phyloP scores from a whole-genome alignment of 2,888 invertebrate species.

The Leucoptera coffeella region DNA sequence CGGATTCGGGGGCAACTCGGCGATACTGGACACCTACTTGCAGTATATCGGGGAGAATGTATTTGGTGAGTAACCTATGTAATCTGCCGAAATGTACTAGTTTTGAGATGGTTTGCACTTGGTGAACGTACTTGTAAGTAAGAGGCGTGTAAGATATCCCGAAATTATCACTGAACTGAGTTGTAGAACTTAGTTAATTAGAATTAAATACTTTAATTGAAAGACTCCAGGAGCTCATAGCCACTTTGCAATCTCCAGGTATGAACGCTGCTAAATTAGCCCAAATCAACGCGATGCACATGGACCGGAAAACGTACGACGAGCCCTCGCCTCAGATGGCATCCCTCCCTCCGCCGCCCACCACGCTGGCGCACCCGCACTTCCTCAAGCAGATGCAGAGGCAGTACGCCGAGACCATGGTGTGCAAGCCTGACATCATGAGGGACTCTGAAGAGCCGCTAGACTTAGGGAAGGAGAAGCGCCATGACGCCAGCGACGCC shows the following conservation, averaged over 20 bases:
- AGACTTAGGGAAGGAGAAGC: slow-evolving; percentile 49
- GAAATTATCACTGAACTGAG: no score
- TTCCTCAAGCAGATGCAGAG: slow-evolving; percentile 60
- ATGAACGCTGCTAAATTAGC: slow-evolving; percentile 74
- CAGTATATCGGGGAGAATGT: slow-evolving; percentile 84
- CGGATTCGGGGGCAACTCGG: slow-evolving; percentile 66
- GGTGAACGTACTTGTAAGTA: no score
- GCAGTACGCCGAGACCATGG: slow-evolving; percentile 50
- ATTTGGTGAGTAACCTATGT: slow-evolving; percentile 60
- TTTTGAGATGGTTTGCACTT: no score
- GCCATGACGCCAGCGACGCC: slow-evolving; percentile 27
- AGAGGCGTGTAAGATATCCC: no score
- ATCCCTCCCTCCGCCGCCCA: slow-evolving; percentile 49
- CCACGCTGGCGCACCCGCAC: slow-evolving; percentile 50
- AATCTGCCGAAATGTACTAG: no score
- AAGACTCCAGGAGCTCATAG: no score
- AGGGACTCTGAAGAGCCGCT: slow-evolving; percentile 47
- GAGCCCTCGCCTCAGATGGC: slow-evolving; percentile 53
- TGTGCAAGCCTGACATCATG: slow-evolving; percentile 51
- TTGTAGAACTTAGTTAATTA: no score
- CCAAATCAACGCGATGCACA: slow-evolving; percentile 61
- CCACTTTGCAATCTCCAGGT: slow-evolving; percentile 47
- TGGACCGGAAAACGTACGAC: slow-evolving; percentile 45
- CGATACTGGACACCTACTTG: slow-evolving; percentile 79
- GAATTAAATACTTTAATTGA: no score